These are phyloP conservation scores for Danio albolineatus DNA, from an alignment of 2,797 vertebrate species.

Conservation along the genomic window DNA sequence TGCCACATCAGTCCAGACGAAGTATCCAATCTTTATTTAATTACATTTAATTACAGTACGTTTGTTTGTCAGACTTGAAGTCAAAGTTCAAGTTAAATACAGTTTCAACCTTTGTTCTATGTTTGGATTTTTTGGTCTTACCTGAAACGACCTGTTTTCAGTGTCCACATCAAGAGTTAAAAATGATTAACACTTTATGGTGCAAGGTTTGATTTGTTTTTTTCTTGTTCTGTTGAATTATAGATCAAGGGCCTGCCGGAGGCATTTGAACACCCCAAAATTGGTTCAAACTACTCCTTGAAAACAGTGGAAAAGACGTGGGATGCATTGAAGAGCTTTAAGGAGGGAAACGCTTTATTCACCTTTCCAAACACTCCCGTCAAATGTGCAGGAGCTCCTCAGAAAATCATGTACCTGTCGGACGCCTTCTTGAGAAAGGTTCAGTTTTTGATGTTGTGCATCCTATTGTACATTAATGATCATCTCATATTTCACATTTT, in stretches of 20 bases:
- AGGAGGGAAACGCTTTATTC: slow-evolving; percentile 94
- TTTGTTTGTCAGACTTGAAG: neutral
- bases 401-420: slow-evolving; percentile 98
- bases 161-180: no score
- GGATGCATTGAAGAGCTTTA: slow-evolving; percentile 91
- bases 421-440: slow-evolving; percentile 93
- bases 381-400: slow-evolving; percentile 95
- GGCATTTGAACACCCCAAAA: slow-evolving; percentile 88
- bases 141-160: neutral
- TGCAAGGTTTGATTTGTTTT: neutral
- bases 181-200: neutral
- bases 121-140: neutral
- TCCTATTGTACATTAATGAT: neutral
- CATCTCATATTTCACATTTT: no score
- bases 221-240: neutral
- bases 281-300: slow-evolving; percentile 95
- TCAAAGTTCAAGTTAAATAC: slow-evolving; percentile 18
- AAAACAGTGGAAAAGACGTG: slow-evolving; percentile 95
- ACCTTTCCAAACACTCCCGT: slow-evolving; percentile 93
- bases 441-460: neutral
- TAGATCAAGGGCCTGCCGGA: slow-evolving; percentile 97
- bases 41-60: neutral
- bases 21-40: neutral
- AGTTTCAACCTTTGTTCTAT: neutral
- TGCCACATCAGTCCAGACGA: slow-evolving; percentile 5